phyloP scores from a whole-genome alignment of 2,797 vertebrate genomes.

The Myotis pilosus region DNA sequence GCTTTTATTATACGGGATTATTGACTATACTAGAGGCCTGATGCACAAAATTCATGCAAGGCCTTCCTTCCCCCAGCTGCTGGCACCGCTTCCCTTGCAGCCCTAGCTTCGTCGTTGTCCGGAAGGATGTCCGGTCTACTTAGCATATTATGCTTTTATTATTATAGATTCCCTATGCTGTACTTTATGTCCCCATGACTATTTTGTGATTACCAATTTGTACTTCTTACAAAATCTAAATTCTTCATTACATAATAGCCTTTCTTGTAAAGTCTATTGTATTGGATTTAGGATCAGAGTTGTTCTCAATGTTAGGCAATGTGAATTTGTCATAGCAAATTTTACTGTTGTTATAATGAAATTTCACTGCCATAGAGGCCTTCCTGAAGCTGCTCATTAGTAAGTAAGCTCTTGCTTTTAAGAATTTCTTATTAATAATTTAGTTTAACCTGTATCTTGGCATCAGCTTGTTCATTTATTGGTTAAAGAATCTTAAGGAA shows the following conservation, averaged over 20 bases:
- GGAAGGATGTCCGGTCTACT: too few relatives aligned
- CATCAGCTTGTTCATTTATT: constrained; percentile 33
- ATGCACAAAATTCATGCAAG: too few relatives aligned
- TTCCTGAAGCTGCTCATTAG: neutral
- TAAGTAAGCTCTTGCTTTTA: constrained; percentile 6
- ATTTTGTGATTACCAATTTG: too few relatives aligned
- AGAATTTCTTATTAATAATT: constrained; percentile 4
- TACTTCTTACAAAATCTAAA: neutral
- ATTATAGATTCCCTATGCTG: too few relatives aligned
- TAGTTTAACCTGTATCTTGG: neutral
- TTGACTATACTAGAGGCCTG: too few relatives aligned
- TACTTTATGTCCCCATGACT: neutral
- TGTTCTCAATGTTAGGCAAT: neutral
- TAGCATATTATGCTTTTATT: too few relatives aligned
- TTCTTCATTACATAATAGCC: neutral
- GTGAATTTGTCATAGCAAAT: neutral
- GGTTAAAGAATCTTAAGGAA: constrained; percentile 11
- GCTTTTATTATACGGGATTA: too few relatives aligned
- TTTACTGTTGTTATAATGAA: neutral
- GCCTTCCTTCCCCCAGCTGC: too few relatives aligned
- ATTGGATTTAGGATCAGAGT: neutral
- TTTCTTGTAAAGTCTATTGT: neutral
- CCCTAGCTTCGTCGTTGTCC: too few relatives aligned
- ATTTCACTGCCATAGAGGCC: neutral
- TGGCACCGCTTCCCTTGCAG: too few relatives aligned